Evolutionary conservation across 2,797 vertebrate genomes (phyloP).

Genomic region (Mus minutoides): DNA sequence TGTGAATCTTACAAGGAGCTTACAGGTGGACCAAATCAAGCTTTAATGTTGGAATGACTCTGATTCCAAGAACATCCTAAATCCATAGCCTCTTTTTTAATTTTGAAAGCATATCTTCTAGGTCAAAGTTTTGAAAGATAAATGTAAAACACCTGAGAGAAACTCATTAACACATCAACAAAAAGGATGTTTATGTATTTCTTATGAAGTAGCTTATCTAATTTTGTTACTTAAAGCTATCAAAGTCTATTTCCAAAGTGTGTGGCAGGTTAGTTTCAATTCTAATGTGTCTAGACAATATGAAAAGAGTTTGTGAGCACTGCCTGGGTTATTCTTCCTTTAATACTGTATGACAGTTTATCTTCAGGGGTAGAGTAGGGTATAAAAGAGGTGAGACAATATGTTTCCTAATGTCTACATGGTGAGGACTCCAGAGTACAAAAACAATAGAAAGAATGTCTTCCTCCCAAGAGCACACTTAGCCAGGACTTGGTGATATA

Average conservation of each 20-base stretch:
- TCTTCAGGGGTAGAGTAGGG: not conserved
- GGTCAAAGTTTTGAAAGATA: conserved; percentile 62
- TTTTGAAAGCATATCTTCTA: conserved; percentile 57
- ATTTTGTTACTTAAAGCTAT: conserved; percentile 57
- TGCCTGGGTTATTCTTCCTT: not conserved
- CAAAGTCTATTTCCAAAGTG: conserved; percentile 17
- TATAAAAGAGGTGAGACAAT: not conserved
- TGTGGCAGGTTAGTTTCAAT: conserved; percentile 23
- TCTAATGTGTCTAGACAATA: conserved; percentile 26
- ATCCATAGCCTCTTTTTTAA: conserved; percentile 45
- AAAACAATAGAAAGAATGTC: conserved; percentile 27
- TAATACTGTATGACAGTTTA: conserved; percentile 10
- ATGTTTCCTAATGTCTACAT: conserved; percentile 16
- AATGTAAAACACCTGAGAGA: conserved; percentile 54
- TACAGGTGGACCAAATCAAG: conserved; percentile 1
- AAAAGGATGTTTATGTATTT: conserved; percentile 61
- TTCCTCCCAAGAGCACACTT: not conserved
- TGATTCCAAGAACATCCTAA: conserved; percentile 34
- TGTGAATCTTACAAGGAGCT: not conserved
- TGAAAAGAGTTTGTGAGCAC: conserved; percentile 11
- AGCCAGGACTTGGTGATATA: not conserved
- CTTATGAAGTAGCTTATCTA: conserved; percentile 37
- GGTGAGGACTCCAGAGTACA: not conserved
- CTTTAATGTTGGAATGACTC: conserved; percentile 50
- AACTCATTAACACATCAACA: not conserved